These are phyloP conservation scores for Seriola aureovittata DNA, from an alignment of 2,113 vertebrate species.

Conservation along the genomic window DNA sequence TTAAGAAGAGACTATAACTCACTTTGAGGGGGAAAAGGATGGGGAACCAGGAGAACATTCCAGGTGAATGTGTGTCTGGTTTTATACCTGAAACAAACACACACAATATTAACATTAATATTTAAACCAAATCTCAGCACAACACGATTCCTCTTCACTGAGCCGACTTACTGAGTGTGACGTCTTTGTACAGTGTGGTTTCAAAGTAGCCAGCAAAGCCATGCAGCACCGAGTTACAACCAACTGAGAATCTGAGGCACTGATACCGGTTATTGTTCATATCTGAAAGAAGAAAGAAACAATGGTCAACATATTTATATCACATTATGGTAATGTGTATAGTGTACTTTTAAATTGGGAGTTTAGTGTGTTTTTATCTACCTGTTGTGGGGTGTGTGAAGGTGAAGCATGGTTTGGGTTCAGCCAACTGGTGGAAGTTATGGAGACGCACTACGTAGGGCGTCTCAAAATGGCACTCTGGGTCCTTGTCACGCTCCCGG, in stretches of 20 bases:
- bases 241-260: slow-evolving; percentile 87
- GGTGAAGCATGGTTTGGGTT: slow-evolving; percentile 91
- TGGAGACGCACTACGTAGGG: slow-evolving; percentile 94
- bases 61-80: slow-evolving; percentile 94
- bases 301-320: not conserved
- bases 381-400: slow-evolving; percentile 91
- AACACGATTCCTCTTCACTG: not conserved
- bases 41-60: slow-evolving; percentile 98
- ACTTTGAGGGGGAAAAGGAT: slow-evolving; percentile 96
- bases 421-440: slow-evolving; percentile 93
- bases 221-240: slow-evolving; percentile 92
- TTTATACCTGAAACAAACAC: slow-evolving; percentile 87
- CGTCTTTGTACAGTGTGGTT: slow-evolving; percentile 91
- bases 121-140: not conserved
- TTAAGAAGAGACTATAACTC: slow-evolving; percentile 45
- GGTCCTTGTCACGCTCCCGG: slow-evolving; percentile 91
- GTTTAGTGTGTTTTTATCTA: slow-evolving; percentile 37
- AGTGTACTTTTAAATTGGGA: not conserved
- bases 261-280: slow-evolving; percentile 93
- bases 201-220: slow-evolving; percentile 96
- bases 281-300: slow-evolving; percentile 62
- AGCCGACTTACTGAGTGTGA: slow-evolving; percentile 90
- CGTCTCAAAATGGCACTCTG: slow-evolving; percentile 93
- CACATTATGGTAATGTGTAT: not conserved
- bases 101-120: slow-evolving; percentile 6